These are phyloP conservation scores for Megalops cyprinoides DNA, from an alignment of 2,797 vertebrate species.

Conservation along the genomic window DNA sequence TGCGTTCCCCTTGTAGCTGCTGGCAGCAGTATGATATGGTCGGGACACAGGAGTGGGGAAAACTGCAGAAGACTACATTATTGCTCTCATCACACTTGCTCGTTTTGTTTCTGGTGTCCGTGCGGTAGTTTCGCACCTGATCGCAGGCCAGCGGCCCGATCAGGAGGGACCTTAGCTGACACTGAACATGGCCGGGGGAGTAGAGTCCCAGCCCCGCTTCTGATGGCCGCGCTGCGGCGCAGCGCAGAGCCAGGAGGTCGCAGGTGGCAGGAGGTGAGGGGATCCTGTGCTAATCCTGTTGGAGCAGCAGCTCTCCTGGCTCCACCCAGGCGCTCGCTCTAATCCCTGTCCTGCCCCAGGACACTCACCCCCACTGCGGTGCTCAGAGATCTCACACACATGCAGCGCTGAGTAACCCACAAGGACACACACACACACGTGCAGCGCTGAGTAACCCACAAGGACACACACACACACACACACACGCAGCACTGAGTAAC, in stretches of 20 bases:
- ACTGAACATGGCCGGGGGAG: background rate
- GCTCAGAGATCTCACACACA: slow-evolving; percentile 14
- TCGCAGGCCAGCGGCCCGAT: background rate
- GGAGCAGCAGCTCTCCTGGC: no score
- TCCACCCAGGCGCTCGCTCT: no score
- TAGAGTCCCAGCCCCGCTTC: background rate
- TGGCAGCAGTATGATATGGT: no score
- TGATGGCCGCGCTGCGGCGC: no score
- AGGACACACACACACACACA: background rate
- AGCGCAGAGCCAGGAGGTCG: no score
- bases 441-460: background rate
- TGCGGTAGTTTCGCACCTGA: background rate
- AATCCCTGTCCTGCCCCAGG: slow-evolving; percentile 2
- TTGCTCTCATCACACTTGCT: background rate
- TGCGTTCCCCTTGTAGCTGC: no score
- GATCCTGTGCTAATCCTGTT: no score
- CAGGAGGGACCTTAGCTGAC: no score
- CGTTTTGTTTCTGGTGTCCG: background rate
- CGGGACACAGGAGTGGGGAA: no score
- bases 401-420: no score
- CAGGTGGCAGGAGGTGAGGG: no score
- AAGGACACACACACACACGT: no score
- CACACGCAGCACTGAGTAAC: slow-evolving; percentile 16
- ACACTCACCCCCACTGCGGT: background rate
- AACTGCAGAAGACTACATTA: background rate